These are phyloP conservation scores for Pseudoips prasinana DNA, from an alignment of 2,888 invertebrate species.

Conservation along the genomic window DNA sequence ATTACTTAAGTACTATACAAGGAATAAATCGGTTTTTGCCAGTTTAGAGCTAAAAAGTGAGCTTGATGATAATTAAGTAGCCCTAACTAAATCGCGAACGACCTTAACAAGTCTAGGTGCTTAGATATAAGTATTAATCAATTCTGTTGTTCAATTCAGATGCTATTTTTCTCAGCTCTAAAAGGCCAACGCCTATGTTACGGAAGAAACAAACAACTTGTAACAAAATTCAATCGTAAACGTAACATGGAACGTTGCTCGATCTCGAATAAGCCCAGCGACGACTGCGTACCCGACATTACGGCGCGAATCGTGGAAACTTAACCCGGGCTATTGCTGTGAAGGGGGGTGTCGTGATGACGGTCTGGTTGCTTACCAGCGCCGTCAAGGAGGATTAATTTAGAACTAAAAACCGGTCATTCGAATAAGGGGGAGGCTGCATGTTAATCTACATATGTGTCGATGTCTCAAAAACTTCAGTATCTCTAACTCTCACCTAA, in stretches of 20 bases:
- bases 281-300: constrained; percentile 70
- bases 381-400: constrained; percentile 47
- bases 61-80: constrained; percentile 8
- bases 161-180: constrained; percentile 54
- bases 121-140: constrained; percentile 42
- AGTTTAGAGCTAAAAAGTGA: constrained; percentile 58
- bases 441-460: constrained; percentile 67
- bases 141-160: constrained; percentile 59
- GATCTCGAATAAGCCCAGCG: constrained; percentile 77
- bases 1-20: constrained; percentile 72
- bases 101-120: constrained; percentile 19
- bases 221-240: constrained; percentile 72
- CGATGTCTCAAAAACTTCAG: constrained; percentile 67
- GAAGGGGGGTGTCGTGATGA: constrained; percentile 48
- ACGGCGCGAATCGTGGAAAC: constrained; percentile 63
- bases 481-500: constrained; percentile 67
- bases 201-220: constrained; percentile 71
- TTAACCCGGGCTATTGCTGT: constrained; percentile 72
- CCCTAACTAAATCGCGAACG: constrained; percentile 13
- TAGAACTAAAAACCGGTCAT: constrained; percentile 59
- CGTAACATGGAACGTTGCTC: constrained; percentile 73
- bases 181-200: constrained; percentile 53
- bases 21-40: constrained; percentile 58
- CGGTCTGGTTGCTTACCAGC: constrained; percentile 23
- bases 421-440: constrained; percentile 60